Conservation (phyloP, 2,888 invertebrate species). For the Eupeodes luniger region DNA sequence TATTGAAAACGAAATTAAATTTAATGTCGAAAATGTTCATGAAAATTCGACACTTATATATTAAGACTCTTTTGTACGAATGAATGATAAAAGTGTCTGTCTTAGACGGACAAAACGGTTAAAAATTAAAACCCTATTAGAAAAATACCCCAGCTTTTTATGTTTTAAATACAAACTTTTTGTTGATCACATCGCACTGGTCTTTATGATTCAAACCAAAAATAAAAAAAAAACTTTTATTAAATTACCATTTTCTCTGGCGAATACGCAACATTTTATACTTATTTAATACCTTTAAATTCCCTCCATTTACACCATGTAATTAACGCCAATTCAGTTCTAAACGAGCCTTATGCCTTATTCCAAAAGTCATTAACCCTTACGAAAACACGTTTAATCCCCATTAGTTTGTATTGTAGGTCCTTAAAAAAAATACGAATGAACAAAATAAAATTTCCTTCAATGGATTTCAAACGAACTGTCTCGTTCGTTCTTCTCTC, state of each 20-base stretch:
- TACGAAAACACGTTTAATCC: conserved; percentile 30
- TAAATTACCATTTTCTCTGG: conserved; percentile 9
- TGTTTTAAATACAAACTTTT: not conserved
- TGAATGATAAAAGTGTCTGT: conserved; percentile 2
- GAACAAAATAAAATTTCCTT: conserved; percentile 50
- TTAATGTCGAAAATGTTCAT: not conserved
- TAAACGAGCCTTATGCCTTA: conserved; percentile 37
- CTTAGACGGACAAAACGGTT: not conserved
- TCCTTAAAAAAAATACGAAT: conserved; percentile 10
- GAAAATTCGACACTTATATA: not conserved
- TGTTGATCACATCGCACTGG: not conserved
- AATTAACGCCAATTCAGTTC: conserved; percentile 33
- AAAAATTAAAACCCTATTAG: not conserved
- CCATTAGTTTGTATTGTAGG: conserved; percentile 47
- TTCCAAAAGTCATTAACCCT: conserved; percentile 61
- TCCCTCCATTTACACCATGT: conserved; percentile 41
- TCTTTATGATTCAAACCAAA: not conserved
- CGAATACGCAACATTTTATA: conserved; percentile 43
- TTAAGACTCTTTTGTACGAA: not conserved
- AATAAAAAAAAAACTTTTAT: conserved; percentile 20
- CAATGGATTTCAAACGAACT: conserved; percentile 33
- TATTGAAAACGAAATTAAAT: conserved; percentile 19
- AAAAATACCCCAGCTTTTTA: not conserved
- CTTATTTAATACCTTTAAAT: conserved; percentile 7
- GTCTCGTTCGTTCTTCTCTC: conserved; percentile 23